Conservation (phyloP, 2,113 vertebrate genomes). For the Erythrocercus mccallii region DNA sequence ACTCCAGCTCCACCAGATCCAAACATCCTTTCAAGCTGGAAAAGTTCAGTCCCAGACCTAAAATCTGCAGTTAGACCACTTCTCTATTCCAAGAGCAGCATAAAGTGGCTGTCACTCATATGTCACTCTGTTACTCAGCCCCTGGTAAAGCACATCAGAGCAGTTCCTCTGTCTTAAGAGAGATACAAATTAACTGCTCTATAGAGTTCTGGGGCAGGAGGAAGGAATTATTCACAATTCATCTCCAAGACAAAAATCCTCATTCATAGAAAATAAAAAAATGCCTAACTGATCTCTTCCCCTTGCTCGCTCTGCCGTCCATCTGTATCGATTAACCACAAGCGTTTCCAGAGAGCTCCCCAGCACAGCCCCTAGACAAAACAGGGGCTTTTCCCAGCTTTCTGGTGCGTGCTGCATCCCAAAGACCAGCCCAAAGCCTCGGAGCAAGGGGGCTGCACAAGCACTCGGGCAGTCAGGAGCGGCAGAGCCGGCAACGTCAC, state of each 20-base stretch:
- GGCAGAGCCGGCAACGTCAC: rapidly evolving
- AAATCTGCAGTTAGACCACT: neutral
- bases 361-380: slow-evolving; percentile 18
- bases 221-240: slow-evolving; percentile 4
- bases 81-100: neutral
- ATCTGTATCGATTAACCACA: slow-evolving; percentile 10
- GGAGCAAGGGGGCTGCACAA: neutral
- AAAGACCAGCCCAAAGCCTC: neutral
- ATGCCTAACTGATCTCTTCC: neutral
- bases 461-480: neutral
- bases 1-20: neutral
- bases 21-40: slow-evolving; percentile 6
- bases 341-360: slow-evolving; percentile 4
- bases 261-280: slow-evolving; percentile 6
- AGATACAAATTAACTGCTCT: neutral
- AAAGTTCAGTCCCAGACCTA: neutral
- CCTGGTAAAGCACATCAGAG: neutral
- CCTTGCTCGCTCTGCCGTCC: neutral
- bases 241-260: slow-evolving; percentile 18
- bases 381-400: slow-evolving; percentile 30
- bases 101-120: neutral
- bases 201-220: neutral
- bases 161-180: neutral
- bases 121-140: neutral
- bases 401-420: neutral